Evolutionary conservation across 2,888 invertebrate genomes (phyloP), one percentile per base, ranked within the genome.

Genomic region (Perdita meconis): DNA sequence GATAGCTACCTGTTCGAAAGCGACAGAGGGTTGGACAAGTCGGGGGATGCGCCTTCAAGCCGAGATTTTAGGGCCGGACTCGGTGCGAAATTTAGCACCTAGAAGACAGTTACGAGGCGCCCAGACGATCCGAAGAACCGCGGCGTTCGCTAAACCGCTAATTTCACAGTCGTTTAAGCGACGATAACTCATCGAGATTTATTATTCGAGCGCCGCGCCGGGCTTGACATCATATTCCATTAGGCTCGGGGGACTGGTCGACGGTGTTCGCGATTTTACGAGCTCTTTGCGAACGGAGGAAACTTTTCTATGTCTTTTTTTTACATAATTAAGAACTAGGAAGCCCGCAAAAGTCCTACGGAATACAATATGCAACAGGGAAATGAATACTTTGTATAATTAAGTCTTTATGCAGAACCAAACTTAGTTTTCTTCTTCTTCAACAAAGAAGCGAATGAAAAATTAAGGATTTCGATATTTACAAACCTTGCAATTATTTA

Each of bases 91-190:
- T 91, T 92, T 91, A 92, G 89, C 91, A 91, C 91, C 91, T 92
- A 85, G 87, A 90, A 91, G 92, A 92, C 91, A 92, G 91, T 92
- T 92, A 92, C 88, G 90, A 90, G 82, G 84, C 81, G 84, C 88
- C 86, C 87, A 86, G 81, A 72, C 81, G 84, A 86, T 86, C 82
- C 81, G 78, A 81, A 81, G 50, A 68, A 47, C 47, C 75, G 75
- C 51, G 60, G 19, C 19, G 50, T 56, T 56, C 82, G 80, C 82
- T 88, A 88, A 92, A 91, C 92, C 91, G 90, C 92, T 91, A 92
- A 92, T 92, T 92, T 92, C 91, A 92, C 92, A 92, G 91, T 91
- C 92, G 89, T 90, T 92, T 92, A 92, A 90, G 86, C 80, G 88
- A 75, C 90, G 89, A 91, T 92, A 92, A 91, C 86, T 92, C 92